Percentiles rank a stretch among this genome's conserved stretches.
phyloP scores from a whole-genome alignment of 2,888 invertebrate genomes.

The Brenthis daphne region DNA sequence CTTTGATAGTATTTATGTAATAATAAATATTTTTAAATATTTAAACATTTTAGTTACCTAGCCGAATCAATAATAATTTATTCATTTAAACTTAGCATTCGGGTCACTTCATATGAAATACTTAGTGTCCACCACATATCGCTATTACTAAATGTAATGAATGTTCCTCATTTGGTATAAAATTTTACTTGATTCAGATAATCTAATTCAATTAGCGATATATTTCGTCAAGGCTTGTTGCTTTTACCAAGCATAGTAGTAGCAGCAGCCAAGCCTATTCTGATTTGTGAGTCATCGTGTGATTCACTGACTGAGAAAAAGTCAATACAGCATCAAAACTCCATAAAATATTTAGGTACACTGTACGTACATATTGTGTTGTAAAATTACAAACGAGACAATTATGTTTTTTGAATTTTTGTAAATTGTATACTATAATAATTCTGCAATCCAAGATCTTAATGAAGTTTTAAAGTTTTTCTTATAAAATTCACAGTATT shows the following conservation, averaged over 20 bases:
- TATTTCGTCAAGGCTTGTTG: conserved; percentile 56
- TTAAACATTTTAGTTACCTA: no score
- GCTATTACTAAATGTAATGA: background rate
- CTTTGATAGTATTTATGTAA: no score
- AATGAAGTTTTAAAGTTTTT: no score
- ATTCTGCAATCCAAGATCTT: no score
- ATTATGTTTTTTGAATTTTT: conserved; percentile 21
- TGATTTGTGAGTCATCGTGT: conserved; percentile 46
- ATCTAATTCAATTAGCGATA: conserved; percentile 11
- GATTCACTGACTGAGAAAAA: conserved; percentile 56
- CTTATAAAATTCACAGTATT: no score
- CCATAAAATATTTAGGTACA: conserved; percentile 39
- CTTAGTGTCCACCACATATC: background rate
- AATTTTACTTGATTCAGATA: conserved; percentile 4
- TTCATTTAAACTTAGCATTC: no score
- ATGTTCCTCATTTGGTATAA: background rate
- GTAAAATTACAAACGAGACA: conserved; percentile 44
- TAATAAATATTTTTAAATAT: no score
- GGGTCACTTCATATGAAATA: no score
- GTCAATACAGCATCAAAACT: conserved; percentile 46
- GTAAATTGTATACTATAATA: conserved; percentile 1
- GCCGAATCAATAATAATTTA: no score
- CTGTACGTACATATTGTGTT: conserved; percentile 35
- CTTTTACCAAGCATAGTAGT: conserved; percentile 22
- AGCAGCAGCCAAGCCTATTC: conserved; percentile 37